Base-by-base conservation (phyloP, 2,797 vertebrate genomes). In the Podargus strigoides region DNA sequence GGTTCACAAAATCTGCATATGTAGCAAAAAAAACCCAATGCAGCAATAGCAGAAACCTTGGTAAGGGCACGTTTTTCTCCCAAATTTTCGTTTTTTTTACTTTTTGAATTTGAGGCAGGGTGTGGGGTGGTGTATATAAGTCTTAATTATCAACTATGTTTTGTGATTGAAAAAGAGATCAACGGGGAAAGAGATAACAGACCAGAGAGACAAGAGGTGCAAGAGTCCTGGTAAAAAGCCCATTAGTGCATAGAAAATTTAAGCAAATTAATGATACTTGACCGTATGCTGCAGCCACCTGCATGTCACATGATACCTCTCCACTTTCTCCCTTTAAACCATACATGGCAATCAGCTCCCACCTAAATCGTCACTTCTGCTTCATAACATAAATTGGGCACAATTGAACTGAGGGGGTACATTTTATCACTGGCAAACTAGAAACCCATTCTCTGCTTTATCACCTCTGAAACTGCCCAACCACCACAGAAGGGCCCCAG, bases 361-460 rank as follows among this genome's bases (percentile, higher is more conserved):
- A 84, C 56, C 56, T 7, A 2, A 89, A 37, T 6, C 5, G 0
- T 23, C 79, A 42, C 44, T 91, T 87, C 87, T 87, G 44, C 87
- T 85, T 63, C 64, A 4, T 3, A 27, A 82, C 59, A 76, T 6
- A 13, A 47, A 79, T 1, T 7, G 8, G 28, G 55, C 26, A 34
- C 50, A 1, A 1, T 14, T 49, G 34, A 81, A 34, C 49, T 18
- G 22, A 0, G 30, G 19, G 8, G 39, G 12, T 22, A 1, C 14
- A 55, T 77, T 55, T 83, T 9, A 39, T 23, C 68, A 26, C 4
- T 34, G 55, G 39, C 11, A 21, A 73, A 24, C 23, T 24, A 89
- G 62, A 76, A 90, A 66, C 14, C 23, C 23, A 39, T 67, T 4
- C 53, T n/a, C 60, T 72, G 49, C 56, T 60, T 55, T 16, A 37